Evolutionary conservation across 1,140 invertebrate genomes (phyloP).

Genomic region (Heliothis virescens): DNA sequence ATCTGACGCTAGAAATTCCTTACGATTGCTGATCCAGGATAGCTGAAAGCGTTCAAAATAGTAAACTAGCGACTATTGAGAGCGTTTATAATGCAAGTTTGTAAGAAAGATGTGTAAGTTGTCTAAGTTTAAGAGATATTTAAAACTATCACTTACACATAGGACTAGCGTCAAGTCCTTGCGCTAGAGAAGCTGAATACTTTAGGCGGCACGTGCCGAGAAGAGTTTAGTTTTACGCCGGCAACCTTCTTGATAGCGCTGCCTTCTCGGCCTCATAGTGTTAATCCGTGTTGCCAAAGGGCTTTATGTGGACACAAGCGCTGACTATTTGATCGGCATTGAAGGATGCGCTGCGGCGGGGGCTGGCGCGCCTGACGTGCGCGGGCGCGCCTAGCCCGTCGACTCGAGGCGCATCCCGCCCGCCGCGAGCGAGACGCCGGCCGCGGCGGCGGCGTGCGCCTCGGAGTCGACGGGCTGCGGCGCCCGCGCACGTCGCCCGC

Average conservation of each 20-base stretch:
- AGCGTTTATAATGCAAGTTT: slow-evolving; percentile 32
- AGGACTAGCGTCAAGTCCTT: slow-evolving; percentile 91
- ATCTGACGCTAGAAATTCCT: slow-evolving; percentile 95
- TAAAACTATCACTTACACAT: slow-evolving; percentile 88
- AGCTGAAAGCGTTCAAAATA: slow-evolving; percentile 87
- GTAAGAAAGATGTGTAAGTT: slow-evolving; percentile 31
- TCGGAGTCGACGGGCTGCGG: slow-evolving; percentile 79
- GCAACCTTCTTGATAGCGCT: slow-evolving; percentile 89
- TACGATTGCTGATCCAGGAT: slow-evolving; percentile 94
- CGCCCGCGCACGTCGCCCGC: slow-evolving; percentile 81
- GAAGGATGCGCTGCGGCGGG: too few species aligned
- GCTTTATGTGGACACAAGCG: too few species aligned
- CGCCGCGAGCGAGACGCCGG: too few species aligned
- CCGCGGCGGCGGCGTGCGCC: slow-evolving; percentile 75
- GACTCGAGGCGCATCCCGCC: too few species aligned
- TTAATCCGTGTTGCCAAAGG: too few species aligned
- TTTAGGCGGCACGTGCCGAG: slow-evolving; percentile 90
- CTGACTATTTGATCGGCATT: too few species aligned
- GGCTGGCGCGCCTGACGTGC: too few species aligned
- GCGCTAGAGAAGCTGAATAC: slow-evolving; percentile 90
- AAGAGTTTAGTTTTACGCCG: slow-evolving; percentile 89
- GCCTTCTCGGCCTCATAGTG: slow-evolving; percentile 89
- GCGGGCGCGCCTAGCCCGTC: too few species aligned
- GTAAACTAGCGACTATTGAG: slow-evolving; percentile 15
- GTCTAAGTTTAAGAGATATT: slow-evolving; percentile 32